Conservation (phyloP, 1,140 invertebrate genomes). For the Platorchestia sp. region DNA sequence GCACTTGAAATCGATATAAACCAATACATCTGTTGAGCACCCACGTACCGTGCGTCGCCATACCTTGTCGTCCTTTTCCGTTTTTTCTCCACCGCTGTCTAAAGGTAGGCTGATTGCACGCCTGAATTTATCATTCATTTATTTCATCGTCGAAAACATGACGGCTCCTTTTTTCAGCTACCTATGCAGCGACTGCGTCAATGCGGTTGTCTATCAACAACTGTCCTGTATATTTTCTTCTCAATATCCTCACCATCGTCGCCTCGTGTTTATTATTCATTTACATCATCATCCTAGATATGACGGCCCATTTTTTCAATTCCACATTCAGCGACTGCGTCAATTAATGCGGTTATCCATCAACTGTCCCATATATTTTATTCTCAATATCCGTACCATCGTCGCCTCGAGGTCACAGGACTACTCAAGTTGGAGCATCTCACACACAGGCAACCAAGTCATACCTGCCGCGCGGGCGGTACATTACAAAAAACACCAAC, state of each 20-base stretch:
- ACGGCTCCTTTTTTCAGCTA: neutral
- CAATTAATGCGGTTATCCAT: neutral
- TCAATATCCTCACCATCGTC: neutral
- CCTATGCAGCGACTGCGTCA: neutral
- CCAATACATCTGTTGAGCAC: too few relatives aligned
- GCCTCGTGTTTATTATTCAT: neutral
- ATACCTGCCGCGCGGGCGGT: neutral
- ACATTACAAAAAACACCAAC: neutral
- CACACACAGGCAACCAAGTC: neutral
- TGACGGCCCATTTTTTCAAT: neutral
- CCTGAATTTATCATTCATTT: neutral
- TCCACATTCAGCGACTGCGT: neutral
- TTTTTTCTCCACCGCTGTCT: too few relatives aligned
- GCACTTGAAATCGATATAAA: too few relatives aligned
- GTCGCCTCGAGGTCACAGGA: neutral
- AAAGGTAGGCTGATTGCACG: neutral
- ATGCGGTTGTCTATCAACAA: neutral
- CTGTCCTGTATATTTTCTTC: neutral
- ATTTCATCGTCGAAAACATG: neutral
- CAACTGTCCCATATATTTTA: neutral
- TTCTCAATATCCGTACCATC: neutral
- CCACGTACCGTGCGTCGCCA: too few relatives aligned
- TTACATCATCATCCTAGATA: neutral
- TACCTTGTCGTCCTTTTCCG: too few relatives aligned
- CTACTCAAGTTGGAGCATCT: neutral